Percentiles rank a stretch among this genome's conserved stretches.
phyloP scores from a whole-genome alignment of 2,888 invertebrate species.

The Chymomyza caudatula region DNA sequence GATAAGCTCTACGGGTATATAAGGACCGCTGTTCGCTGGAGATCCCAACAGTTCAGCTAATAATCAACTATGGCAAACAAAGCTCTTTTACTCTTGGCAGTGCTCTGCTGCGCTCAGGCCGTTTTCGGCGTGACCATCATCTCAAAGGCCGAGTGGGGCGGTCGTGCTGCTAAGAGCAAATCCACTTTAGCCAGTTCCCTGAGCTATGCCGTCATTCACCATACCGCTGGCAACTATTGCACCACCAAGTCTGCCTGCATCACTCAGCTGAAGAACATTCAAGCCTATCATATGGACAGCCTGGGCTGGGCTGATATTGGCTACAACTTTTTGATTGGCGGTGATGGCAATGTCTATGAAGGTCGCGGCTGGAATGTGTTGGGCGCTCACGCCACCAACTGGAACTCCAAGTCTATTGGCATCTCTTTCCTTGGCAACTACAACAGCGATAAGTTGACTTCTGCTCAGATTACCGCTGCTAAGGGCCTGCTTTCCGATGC shows the following conservation, averaged over 20 bases:
- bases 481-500: conserved; percentile 61
- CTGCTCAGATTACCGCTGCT: conserved; percentile 57
- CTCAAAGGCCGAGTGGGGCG: conserved; percentile 69
- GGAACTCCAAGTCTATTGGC: conserved; percentile 73
- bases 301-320: conserved; percentile 74
- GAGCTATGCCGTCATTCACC: conserved; percentile 69
- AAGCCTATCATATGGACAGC: conserved; percentile 71
- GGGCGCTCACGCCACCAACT: conserved; percentile 73
- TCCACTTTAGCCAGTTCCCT: conserved; percentile 48
- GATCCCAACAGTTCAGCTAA: conserved; percentile 1
- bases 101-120: conserved; percentile 51
- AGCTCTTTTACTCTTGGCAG: conserved; percentile 51
- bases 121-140: conserved; percentile 58
- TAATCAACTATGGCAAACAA: conserved; percentile 52
- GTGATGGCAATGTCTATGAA: conserved; percentile 74
- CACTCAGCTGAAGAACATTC: conserved; percentile 68
- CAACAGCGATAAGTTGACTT: conserved; percentile 54
- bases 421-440: conserved; percentile 74
- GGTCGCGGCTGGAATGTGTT: conserved; percentile 71
- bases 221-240: conserved; percentile 70
- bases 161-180: conserved; percentile 59
- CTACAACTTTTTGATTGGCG: conserved; percentile 74
- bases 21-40: conserved; percentile 11
- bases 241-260: conserved; percentile 58
- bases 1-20: conserved; percentile 51